Base-by-base conservation (phyloP, 2,797 vertebrate genomes). In the Macropodus opercularis region DNA sequence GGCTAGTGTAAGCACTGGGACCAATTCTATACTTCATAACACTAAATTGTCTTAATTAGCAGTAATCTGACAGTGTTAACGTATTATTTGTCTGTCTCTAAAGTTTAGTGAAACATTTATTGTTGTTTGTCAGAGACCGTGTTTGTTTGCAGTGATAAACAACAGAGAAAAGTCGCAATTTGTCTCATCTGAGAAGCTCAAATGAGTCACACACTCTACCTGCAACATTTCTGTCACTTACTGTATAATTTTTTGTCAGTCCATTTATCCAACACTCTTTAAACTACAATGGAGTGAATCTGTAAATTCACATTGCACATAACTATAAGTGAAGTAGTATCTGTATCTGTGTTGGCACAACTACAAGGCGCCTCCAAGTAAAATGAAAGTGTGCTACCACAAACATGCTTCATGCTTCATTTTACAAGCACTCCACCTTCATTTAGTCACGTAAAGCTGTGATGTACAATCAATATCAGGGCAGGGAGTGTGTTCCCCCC, bases 381-480 rank as follows among this genome's bases (percentile, higher is more conserved):
- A n/a, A n/a, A n/a, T n/a, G n/a, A n/a, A n/a, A n/a, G n/a, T n/a
- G n/a, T n/a, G n/a, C n/a, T n/a, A n/a, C n/a, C n/a, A n/a, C n/a
- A n/a, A n/a, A n/a, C n/a, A n/a, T n/a, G n/a, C n/a, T n/a, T n/a
- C n/a, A n/a, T n/a, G n/a, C n/a, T n/a, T n/a, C n/a, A n/a, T n/a
- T n/a, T n/a, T n/a, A n/a, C n/a, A n/a, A n/a, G n/a, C n/a, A n/a
- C n/a, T n/a, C n/a, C 22, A 27, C 63, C 43, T 29, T 49, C 34
- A 19, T 62, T 69, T 15, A 55, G 67, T 78, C 60, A 78, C 40
- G 26, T 50, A 54, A 65, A 22, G 56, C 18, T 58, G n/a, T n/a
- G 44, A 64, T 38, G 34, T 64, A 21, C 23, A 73, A 63, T 85
- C 69, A 60, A 76, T 82, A 74, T 21, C 41, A 38, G 34, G 72